These are phyloP conservation scores for Eledone cirrhosa DNA, from an alignment of 2,888 invertebrate genomes.

Conservation along the genomic window DNA sequence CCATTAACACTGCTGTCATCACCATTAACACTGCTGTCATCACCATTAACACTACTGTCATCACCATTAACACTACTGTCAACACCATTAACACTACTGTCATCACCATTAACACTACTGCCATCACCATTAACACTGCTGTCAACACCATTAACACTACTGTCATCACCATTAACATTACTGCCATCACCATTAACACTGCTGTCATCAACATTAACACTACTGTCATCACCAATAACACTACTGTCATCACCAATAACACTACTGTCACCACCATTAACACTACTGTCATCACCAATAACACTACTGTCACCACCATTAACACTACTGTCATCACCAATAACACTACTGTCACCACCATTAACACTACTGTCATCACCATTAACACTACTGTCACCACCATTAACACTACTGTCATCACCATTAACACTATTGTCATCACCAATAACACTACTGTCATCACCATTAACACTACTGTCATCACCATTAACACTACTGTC, in stretches of 20 bases:
- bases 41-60: too few species aligned
- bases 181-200: slow-evolving; percentile 7
- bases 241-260: slow-evolving; percentile 7
- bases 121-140: too few species aligned
- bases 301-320: slow-evolving; percentile 1
- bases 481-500: slow-evolving; percentile 11
- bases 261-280: slow-evolving; percentile 7
- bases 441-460: neutral
- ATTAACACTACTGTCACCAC: neutral
- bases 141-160: too few species aligned
- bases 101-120: slow-evolving; percentile 21
- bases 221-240: neutral
- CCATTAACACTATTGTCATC: too few species aligned
- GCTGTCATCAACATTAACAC: slow-evolving; percentile 8
- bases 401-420: too few species aligned
- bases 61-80: too few species aligned
- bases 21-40: too few species aligned
- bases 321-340: neutral
- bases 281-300: slow-evolving; percentile 7
- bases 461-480: slow-evolving; percentile 8
- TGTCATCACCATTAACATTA: slow-evolving; percentile 18
- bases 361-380: neutral
- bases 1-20: too few species aligned
- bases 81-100: slow-evolving; percentile 6
- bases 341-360: neutral